phyloP scores from a whole-genome alignment of 2,113 vertebrate genomes.

The Hemicordylus capensis region DNA sequence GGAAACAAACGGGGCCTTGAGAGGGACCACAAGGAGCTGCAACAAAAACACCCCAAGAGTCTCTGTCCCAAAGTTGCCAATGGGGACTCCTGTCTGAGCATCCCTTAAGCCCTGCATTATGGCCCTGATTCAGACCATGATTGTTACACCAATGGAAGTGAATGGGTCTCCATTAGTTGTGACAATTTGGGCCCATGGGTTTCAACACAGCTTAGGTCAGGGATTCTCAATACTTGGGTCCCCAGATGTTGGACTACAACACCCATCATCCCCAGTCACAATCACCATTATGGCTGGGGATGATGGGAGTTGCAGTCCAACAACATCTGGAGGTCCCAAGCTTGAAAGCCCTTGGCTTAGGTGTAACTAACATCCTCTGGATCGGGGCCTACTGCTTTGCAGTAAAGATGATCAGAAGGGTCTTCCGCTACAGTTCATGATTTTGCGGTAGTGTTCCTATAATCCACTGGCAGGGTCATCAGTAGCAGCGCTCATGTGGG shows the following conservation, averaged over 20 bases:
- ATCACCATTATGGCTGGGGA: too few relatives aligned
- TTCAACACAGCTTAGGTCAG: too few relatives aligned
- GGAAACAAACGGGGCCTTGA: background rate
- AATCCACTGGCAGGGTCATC: background rate
- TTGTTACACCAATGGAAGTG: background rate
- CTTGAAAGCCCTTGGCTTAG: too few relatives aligned
- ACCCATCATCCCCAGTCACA: too few relatives aligned
- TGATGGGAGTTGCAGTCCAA: too few relatives aligned
- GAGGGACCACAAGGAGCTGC: background rate
- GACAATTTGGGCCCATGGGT: background rate
- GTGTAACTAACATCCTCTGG: background rate
- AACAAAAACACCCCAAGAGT: background rate
- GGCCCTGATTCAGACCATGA: background rate
- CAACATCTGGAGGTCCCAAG: too few relatives aligned
- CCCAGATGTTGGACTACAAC: too few relatives aligned
- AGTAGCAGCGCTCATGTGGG: background rate
- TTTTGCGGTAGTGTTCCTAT: background rate
- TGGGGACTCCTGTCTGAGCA: background rate
- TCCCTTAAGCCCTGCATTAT: background rate
- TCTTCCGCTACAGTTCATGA: too few relatives aligned
- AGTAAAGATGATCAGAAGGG: background rate
- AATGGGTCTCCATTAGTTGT: background rate
- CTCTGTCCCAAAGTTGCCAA: background rate
- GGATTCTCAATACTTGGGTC: too few relatives aligned
- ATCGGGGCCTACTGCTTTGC: background rate